Percentiles rank a stretch among this genome's conserved stretches.
These are phyloP conservation scores for Polymixis flavicincta DNA, from an alignment of 2,888 invertebrate species.

Conservation along the genomic window DNA sequence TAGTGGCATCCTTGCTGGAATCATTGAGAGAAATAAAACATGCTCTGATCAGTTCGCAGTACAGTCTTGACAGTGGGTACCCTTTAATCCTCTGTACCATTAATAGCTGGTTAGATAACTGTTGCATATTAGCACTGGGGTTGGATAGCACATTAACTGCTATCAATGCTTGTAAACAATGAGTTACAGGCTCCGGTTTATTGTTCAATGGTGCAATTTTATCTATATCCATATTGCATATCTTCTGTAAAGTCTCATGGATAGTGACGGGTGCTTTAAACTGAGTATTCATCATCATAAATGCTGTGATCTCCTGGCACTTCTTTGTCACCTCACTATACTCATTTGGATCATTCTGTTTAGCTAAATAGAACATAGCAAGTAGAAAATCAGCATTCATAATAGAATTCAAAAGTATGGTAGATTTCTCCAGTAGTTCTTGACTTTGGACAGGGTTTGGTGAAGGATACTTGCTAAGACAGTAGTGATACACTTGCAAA, in stretches of 20 bases:
- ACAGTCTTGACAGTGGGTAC: constrained; percentile 94
- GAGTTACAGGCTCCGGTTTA: constrained; percentile 92
- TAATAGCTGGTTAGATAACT: constrained; percentile 95
- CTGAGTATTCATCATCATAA: constrained; percentile 90
- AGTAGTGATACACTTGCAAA: constrained; percentile 93
- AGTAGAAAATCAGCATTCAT: constrained; percentile 94
- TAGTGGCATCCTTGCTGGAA: constrained; percentile 94
- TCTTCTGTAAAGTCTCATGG: constrained; percentile 91
- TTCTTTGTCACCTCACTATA: constrained; percentile 93
- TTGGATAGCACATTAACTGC: constrained; percentile 96
- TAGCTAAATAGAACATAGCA: constrained; percentile 95
- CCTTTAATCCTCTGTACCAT: constrained; percentile 96
- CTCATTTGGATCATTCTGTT: constrained; percentile 94
- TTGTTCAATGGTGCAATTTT: constrained; percentile 90
- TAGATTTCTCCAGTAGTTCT: constrained; percentile 93
- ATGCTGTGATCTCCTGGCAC: constrained; percentile 93
- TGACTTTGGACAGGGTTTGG: constrained; percentile 88
- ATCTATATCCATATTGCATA: constrained; percentile 92
- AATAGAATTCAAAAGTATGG: constrained; percentile 92
- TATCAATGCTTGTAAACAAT: constrained; percentile 95
- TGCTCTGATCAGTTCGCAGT: constrained; percentile 97
- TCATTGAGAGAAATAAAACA: constrained; percentile 97
- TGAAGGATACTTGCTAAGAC: constrained; percentile 86
- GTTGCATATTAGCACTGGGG: constrained; percentile 95
- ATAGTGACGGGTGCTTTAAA: constrained; percentile 90